These are phyloP conservation scores for Mechanitis messenoides DNA, from an alignment of 2,888 invertebrate species.

Conservation along the genomic window DNA sequence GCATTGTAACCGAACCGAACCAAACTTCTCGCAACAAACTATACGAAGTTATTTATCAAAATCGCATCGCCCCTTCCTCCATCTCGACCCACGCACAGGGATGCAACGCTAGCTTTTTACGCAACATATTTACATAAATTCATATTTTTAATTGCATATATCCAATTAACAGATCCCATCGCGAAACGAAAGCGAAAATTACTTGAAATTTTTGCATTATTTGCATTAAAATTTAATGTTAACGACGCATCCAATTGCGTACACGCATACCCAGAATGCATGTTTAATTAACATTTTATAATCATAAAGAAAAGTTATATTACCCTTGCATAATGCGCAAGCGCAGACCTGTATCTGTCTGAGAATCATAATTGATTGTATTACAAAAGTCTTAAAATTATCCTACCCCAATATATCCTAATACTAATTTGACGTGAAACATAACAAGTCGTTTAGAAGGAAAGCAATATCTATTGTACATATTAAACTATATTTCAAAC, in stretches of 20 bases:
- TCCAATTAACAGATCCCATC: slow-evolving; percentile 60
- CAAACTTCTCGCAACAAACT: slow-evolving; percentile 42
- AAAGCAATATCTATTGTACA: slow-evolving; percentile 46
- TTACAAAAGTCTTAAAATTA: slow-evolving; percentile 3
- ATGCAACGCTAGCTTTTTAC: slow-evolving; percentile 64
- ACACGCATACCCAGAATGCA: slow-evolving; percentile 63
- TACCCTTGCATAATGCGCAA: not conserved
- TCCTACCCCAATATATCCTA: slow-evolving; percentile 17
- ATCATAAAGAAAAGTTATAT: slow-evolving; percentile 16
- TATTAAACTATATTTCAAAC: slow-evolving; percentile 68
- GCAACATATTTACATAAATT: slow-evolving; percentile 25
- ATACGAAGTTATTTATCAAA: slow-evolving; percentile 46
- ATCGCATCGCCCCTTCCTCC: slow-evolving; percentile 39
- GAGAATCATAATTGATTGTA: not conserved
- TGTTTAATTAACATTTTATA: slow-evolving; percentile 51
- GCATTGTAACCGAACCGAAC: slow-evolving; percentile 30
- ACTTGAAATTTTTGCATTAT: slow-evolving; percentile 60
- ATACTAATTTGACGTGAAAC: slow-evolving; percentile 24
- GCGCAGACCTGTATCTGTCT: not conserved
- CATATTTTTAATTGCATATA: slow-evolving; percentile 40
- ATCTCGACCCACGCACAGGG: slow-evolving; percentile 39
- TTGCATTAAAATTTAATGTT: slow-evolving; percentile 64
- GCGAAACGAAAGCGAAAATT: slow-evolving; percentile 56
- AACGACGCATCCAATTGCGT: slow-evolving; percentile 48
- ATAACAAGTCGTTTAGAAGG: slow-evolving; percentile 26